These are phyloP conservation scores for Albula glossodonta DNA, from an alignment of 2,113 vertebrate species.

Conservation along the genomic window DNA sequence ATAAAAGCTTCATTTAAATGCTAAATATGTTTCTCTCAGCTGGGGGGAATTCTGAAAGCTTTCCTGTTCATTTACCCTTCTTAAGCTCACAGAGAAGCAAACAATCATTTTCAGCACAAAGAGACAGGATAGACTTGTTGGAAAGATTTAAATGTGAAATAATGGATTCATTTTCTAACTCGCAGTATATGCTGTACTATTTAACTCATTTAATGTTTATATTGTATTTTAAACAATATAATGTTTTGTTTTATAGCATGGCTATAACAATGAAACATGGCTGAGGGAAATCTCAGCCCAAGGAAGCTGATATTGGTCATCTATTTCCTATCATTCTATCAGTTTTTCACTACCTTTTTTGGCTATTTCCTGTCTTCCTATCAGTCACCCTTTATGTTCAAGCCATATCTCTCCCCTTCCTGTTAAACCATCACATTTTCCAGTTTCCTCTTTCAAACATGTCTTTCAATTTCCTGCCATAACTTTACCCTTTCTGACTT, in stretches of 20 bases:
- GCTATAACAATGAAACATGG: too few relatives aligned
- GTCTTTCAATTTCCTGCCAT: neutral
- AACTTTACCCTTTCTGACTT: slow-evolving; percentile 6
- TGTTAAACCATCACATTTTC: neutral
- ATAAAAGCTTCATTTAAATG: neutral
- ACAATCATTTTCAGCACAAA: neutral
- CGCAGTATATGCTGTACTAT: neutral
- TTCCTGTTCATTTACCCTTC: neutral
- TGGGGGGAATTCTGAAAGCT: neutral
- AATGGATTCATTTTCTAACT: neutral
- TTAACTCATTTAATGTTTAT: neutral
- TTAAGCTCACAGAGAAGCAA: neutral
- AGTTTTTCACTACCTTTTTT: neutral
- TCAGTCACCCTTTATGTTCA: neutral
- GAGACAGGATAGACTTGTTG: neutral
- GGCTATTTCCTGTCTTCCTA: neutral
- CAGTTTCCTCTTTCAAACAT: neutral
- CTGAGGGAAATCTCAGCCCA: too few relatives aligned
- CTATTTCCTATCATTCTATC: neutral
- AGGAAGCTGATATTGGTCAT: neutral
- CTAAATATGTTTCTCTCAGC: neutral
- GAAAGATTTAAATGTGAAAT: neutral
- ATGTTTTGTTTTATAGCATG: too few relatives aligned
- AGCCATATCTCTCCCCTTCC: neutral
- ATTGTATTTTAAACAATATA: neutral